phyloP scores from a whole-genome alignment of 1,140 invertebrate genomes.

The Leptinotarsa texana region DNA sequence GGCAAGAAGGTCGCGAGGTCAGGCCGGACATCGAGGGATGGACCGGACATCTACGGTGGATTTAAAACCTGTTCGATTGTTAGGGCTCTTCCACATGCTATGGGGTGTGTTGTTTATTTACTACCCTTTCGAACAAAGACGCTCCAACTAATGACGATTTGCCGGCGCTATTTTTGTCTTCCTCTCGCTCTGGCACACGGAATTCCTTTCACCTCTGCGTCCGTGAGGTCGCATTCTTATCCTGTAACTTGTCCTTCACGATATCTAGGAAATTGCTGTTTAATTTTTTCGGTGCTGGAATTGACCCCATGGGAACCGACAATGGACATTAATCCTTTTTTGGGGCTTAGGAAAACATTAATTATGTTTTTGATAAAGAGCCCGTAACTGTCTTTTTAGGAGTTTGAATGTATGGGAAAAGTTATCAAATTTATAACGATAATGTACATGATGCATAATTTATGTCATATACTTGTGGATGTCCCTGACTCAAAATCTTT shows the following conservation, averaged over 20 bases:
- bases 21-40: conserved; percentile 49
- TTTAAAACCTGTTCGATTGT: conserved; percentile 46
- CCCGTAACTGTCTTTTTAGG: neutral
- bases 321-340: conserved; percentile 13
- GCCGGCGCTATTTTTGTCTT: conserved; percentile 11
- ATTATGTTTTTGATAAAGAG: conserved; percentile 17
- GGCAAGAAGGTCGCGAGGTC: conserved; percentile 47
- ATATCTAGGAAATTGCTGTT: conserved; percentile 21
- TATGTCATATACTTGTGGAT: too few species aligned
- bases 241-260: neutral
- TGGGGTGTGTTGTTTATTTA: conserved; percentile 49
- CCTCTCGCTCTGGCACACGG: neutral
- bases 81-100: conserved; percentile 39
- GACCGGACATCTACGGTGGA: conserved; percentile 35
- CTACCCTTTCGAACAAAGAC: conserved; percentile 43
- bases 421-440: neutral
- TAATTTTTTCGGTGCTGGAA: conserved; percentile 11
- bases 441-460: too few species aligned
- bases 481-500: too few species aligned
- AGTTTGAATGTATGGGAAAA: neutral
- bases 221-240: neutral
- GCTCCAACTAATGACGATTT: conserved; percentile 44
- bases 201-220: neutral
- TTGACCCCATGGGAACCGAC: conserved; percentile 14
- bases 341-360: conserved; percentile 15